Conservation (phyloP, 2,797 vertebrate genomes). For the Peromyscus attwateri region DNA sequence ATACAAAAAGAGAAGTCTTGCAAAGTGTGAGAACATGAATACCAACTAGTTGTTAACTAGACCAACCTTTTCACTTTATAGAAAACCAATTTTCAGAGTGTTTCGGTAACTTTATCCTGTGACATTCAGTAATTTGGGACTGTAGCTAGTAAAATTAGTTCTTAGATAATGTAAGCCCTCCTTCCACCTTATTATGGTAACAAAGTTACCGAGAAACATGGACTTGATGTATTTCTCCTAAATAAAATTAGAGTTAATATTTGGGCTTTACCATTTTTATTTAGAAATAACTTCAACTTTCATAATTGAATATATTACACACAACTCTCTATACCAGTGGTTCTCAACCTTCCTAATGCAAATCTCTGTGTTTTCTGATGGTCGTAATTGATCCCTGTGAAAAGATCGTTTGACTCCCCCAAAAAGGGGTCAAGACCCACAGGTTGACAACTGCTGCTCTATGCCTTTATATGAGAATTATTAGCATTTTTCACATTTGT, state of each 20-base stretch:
- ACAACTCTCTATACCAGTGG: neutral
- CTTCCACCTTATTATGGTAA: neutral
- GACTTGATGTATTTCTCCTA: constrained; percentile 23
- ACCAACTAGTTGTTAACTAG: neutral
- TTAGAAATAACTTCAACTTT: constrained; percentile 27
- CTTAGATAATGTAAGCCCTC: neutral
- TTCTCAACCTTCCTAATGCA: neutral
- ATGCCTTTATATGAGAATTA: neutral
- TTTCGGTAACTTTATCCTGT: constrained; percentile 47
- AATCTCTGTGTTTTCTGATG: neutral
- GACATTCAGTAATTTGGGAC: constrained; percentile 3
- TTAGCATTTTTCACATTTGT: constrained; percentile 32
- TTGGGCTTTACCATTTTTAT: neutral
- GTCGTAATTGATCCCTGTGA: neutral
- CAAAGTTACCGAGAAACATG: neutral
- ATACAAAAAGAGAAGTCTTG: neutral
- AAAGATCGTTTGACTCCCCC: neutral
- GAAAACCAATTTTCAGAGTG: constrained; percentile 13
- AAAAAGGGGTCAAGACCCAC: neutral
- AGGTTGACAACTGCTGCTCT: neutral
- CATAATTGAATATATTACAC: neutral
- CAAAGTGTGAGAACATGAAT: constrained; percentile 13
- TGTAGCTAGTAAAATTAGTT: neutral
- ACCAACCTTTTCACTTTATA: constrained; percentile 8
- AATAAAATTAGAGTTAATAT: constrained; percentile 10